These are phyloP conservation scores for Luperina testacea DNA, from an alignment of 2,888 invertebrate genomes.

Conservation along the genomic window DNA sequence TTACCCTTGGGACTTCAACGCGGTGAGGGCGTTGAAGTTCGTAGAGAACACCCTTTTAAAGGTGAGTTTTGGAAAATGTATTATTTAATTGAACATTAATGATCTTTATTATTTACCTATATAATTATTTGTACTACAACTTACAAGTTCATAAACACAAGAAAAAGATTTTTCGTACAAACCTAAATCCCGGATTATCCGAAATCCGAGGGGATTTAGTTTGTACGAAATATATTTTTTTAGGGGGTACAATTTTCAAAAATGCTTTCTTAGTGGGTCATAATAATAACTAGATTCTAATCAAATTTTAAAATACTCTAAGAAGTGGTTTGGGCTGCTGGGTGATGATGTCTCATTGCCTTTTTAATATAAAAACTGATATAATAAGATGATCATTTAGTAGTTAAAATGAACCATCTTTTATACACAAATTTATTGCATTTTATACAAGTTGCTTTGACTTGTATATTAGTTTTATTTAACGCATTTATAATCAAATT, in stretches of 20 bases:
- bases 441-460: constrained; percentile 20
- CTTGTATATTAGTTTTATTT: constrained; percentile 36
- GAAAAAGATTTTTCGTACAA: neutral
- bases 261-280: neutral
- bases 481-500: constrained; percentile 20
- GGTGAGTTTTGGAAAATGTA: too few relatives aligned
- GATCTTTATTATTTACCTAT: neutral
- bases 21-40: neutral
- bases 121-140: neutral
- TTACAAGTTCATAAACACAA: neutral
- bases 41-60: neutral
- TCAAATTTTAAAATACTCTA: neutral
- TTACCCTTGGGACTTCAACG: too few relatives aligned
- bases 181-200: too few relatives aligned
- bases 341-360: neutral
- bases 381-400: constrained; percentile 8
- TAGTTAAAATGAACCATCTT: neutral
- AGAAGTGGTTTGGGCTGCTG: neutral
- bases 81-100: too few relatives aligned
- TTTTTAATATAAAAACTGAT: constrained; percentile 6
- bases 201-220: too few relatives aligned
- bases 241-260: neutral
- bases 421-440: neutral
- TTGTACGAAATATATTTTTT: too few relatives aligned
- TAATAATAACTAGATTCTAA: neutral